Percentiles rank a stretch among this genome's conserved stretches.
Evolutionary conservation across 2,113 vertebrate species (phyloP).

Genomic region (Myrmecophaga tridactyla): DNA sequence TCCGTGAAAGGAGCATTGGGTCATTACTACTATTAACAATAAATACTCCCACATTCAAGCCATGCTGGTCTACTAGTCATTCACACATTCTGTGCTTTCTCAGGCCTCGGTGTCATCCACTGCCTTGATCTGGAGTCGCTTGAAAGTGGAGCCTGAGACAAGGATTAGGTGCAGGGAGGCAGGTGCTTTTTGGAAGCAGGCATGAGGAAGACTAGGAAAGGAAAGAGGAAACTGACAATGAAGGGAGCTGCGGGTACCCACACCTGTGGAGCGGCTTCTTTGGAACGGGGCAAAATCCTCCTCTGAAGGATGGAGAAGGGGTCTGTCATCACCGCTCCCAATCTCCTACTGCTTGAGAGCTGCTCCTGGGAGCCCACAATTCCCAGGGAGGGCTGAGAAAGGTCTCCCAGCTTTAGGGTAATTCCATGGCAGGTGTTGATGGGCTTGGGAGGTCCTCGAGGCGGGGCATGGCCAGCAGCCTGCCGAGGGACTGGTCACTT

Average conservation of each 20-base stretch:
- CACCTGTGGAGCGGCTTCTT: background rate
- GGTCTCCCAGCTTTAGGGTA: background rate
- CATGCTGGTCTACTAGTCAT: background rate
- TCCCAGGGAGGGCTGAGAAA: background rate
- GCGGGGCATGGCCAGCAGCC: background rate
- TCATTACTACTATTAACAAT: background rate
- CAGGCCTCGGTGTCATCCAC: too few species aligned
- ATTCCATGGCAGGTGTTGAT: too few species aligned
- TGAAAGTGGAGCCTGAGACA: background rate
- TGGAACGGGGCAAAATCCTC: background rate
- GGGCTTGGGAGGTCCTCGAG: background rate
- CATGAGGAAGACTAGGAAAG: background rate
- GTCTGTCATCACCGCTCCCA: too few species aligned
- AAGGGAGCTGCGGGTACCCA: too few species aligned
- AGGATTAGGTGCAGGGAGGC: background rate
- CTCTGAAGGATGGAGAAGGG: background rate
- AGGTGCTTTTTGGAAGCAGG: background rate
- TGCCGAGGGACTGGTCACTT: too few species aligned
- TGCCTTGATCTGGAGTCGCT: background rate
- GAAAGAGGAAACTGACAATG: background rate
- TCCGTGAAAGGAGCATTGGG: background rate
- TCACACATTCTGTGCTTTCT: too few species aligned
- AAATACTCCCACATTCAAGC: background rate
- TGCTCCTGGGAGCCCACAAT: background rate
- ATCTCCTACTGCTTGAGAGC: accelerated